Conservation (phyloP, 2,888 invertebrate species). For the Aricia artaxerxes region DNA sequence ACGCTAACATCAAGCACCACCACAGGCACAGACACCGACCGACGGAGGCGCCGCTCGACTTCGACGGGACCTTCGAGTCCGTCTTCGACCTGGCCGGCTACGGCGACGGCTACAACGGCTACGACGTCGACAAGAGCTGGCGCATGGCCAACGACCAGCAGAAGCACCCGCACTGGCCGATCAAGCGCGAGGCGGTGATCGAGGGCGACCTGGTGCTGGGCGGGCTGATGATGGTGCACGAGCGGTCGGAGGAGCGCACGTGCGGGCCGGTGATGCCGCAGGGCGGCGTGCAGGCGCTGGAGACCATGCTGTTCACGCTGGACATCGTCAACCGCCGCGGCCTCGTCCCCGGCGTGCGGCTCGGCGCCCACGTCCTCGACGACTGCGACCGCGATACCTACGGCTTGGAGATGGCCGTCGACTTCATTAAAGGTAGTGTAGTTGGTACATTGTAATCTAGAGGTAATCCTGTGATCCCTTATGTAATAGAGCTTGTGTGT, state of each 20-base stretch:
- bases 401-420: slow-evolving; percentile 94
- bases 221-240: slow-evolving; percentile 91
- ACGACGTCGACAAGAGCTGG: slow-evolving; percentile 42
- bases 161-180: slow-evolving; percentile 82
- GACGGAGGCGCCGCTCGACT: slow-evolving; percentile 43
- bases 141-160: slow-evolving; percentile 63
- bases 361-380: slow-evolving; percentile 93
- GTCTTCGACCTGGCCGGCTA: slow-evolving; percentile 49
- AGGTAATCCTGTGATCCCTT: too few species aligned
- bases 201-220: slow-evolving; percentile 92
- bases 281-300: slow-evolving; percentile 91
- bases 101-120: slow-evolving; percentile 48
- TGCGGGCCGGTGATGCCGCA: slow-evolving; percentile 95
- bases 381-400: slow-evolving; percentile 96
- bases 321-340: slow-evolving; percentile 83
- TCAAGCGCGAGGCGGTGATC: slow-evolving; percentile 89
- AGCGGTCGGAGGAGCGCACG: slow-evolving; percentile 31
- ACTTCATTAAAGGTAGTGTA: slow-evolving; percentile 91
- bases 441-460: neutral
- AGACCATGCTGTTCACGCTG: slow-evolving; percentile 93
- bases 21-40: slow-evolving; percentile 68
- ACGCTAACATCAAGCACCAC: slow-evolving; percentile 51
- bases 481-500: too few species aligned
- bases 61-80: slow-evolving; percentile 47
- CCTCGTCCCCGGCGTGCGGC: slow-evolving; percentile 85